Evolutionary conservation across 1,140 invertebrate species (phyloP).

Genomic region (Procambarus clarkii): DNA sequence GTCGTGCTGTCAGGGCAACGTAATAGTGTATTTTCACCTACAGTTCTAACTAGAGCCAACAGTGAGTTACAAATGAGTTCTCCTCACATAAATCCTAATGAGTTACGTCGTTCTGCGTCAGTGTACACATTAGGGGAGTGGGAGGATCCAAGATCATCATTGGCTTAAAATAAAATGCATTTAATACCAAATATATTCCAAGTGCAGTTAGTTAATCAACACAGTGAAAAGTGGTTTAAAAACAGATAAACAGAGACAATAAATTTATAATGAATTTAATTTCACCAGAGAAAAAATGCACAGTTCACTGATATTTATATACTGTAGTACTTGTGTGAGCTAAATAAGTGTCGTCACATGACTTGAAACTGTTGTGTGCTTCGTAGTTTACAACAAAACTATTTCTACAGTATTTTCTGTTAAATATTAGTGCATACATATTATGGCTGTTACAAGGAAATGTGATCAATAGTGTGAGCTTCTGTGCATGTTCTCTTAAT

Average conservation of each 20-base stretch:
- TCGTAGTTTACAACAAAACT: background rate
- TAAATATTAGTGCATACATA: background rate
- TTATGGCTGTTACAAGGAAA: background rate
- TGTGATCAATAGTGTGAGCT: background rate
- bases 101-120: conserved; percentile 48
- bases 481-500: background rate
- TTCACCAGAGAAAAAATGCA: background rate
- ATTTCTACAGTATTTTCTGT: background rate
- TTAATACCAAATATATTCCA: background rate
- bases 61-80: conserved; percentile 56
- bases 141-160: conserved; percentile 61
- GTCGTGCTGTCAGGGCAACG: conserved; percentile 10
- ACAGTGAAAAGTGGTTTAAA: background rate
- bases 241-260: background rate
- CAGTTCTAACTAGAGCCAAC: conserved; percentile 44
- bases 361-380: background rate
- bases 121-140: conserved; percentile 58
- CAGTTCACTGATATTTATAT: background rate
- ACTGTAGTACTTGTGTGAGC: background rate
- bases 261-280: background rate
- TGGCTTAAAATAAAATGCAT: conserved; percentile 3
- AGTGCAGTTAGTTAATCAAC: background rate
- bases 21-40: background rate
- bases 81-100: conserved; percentile 11
- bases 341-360: background rate